These are phyloP conservation scores for Sigmodon hispidus DNA, from an alignment of 2,113 vertebrate species.

Conservation along the genomic window DNA sequence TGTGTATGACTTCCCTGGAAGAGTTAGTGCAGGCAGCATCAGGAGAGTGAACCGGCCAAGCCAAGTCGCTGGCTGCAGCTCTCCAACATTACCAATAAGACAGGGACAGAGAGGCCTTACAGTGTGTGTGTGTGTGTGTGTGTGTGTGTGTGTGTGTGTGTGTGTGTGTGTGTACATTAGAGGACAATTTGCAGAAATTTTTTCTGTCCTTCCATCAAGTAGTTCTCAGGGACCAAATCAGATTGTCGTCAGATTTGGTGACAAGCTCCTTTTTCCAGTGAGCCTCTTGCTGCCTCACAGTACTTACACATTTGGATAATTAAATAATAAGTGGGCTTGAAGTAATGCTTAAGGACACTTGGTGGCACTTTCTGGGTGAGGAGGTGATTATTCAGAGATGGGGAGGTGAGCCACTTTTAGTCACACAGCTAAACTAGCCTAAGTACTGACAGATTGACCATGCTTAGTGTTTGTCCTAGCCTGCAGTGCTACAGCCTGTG, in stretches of 20 bases:
- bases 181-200: neutral
- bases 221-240: neutral
- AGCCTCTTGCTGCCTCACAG: neutral
- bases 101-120: neutral
- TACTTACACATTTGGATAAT: neutral
- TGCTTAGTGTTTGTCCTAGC: neutral
- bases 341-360: neutral
- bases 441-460: neutral
- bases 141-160: neutral
- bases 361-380: neutral
- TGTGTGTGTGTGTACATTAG: neutral
- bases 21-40: neutral
- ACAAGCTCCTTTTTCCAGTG: neutral
- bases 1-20: neutral
- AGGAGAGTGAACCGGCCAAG: neutral
- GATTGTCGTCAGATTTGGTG: neutral
- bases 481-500: neutral
- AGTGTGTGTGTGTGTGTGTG: neutral
- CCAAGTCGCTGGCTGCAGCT: neutral
- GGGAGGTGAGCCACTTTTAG: neutral
- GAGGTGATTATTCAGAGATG: slow-evolving; percentile 15
- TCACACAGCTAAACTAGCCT: neutral
- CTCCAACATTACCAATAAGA: neutral
- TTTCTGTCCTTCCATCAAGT: neutral
- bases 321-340: neutral